These are phyloP conservation scores for Herminia tarsipennalis DNA, from an alignment of 2,888 invertebrate species.

Conservation along the genomic window DNA sequence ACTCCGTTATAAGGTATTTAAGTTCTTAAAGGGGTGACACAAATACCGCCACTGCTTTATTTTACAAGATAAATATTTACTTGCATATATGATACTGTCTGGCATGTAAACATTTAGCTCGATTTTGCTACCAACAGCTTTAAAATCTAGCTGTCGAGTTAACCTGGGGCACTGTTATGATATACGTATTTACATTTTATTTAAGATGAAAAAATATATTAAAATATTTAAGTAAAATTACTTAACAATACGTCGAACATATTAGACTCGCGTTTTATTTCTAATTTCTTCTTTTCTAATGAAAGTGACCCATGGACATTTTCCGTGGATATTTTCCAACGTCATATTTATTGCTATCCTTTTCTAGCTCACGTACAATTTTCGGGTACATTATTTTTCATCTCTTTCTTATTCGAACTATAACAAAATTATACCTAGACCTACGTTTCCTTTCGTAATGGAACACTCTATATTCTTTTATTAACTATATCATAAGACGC, in stretches of 20 bases:
- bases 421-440: background rate
- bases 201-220: slow-evolving; percentile 10
- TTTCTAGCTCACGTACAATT: no score
- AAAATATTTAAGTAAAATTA: slow-evolving; percentile 1
- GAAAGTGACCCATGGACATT: background rate
- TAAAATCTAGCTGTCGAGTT: no score
- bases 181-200: no score
- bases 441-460: background rate
- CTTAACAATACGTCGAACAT: slow-evolving; percentile 9
- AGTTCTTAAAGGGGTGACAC: no score
- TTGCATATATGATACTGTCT: no score
- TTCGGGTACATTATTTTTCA: background rate
- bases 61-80: no score
- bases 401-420: slow-evolving; percentile 2
- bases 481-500: slow-evolving; percentile 36
- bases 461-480: slow-evolving; percentile 4
- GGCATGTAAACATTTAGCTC: no score
- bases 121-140: no score
- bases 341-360: no score
- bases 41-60: no score
- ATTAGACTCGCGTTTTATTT: slow-evolving; percentile 5
- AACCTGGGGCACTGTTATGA: no score
- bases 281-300: slow-evolving; percentile 1
- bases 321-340: background rate
- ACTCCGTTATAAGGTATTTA: no score